Evolutionary conservation across 1,140 invertebrate species (phyloP).

Genomic region (Aphaenogaster floridana): DNA sequence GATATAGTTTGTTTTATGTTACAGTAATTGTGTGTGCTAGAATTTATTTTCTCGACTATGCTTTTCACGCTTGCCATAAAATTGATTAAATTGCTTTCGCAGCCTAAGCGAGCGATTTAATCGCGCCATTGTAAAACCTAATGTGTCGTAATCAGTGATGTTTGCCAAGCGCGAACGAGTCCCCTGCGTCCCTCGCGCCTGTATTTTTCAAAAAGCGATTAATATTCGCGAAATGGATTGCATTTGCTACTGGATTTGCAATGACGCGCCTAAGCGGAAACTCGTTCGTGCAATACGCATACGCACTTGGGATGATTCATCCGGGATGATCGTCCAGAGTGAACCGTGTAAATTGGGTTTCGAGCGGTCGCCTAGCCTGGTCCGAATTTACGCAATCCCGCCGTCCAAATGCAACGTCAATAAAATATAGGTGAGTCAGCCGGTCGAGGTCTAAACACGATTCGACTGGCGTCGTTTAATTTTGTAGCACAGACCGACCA

Average conservation of each 20-base stretch:
- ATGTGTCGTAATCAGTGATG: background rate
- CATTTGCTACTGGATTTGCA: constrained; percentile 40
- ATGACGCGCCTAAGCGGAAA: constrained; percentile 43
- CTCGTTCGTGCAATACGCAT: constrained; percentile 29
- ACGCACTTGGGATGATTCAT: constrained; percentile 51
- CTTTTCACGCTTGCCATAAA: background rate
- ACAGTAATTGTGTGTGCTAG: background rate
- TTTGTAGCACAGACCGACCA: constrained; percentile 39
- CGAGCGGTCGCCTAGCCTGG: constrained; percentile 53
- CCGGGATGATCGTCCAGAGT: constrained; percentile 48
- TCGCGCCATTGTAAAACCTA: constrained; percentile 12
- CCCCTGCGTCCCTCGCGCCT: background rate
- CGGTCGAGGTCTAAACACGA: constrained; percentile 27
- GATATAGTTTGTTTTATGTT: background rate
- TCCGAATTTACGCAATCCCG: constrained; percentile 69
- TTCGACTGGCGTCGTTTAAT: constrained; percentile 60
- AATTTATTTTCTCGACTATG: background rate
- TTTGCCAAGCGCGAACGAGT: background rate
- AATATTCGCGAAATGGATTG: constrained; percentile 39
- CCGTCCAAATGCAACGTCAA: constrained; percentile 62
- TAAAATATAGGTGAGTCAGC: constrained; percentile 69
- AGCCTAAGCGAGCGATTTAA: background rate
- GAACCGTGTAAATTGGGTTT: constrained; percentile 59
- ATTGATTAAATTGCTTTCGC: constrained; percentile 16
- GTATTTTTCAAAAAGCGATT: constrained; percentile 50